These are phyloP conservation scores for Campopleginae sp. DNA, from an alignment of 2,888 invertebrate species.

Conservation along the genomic window DNA sequence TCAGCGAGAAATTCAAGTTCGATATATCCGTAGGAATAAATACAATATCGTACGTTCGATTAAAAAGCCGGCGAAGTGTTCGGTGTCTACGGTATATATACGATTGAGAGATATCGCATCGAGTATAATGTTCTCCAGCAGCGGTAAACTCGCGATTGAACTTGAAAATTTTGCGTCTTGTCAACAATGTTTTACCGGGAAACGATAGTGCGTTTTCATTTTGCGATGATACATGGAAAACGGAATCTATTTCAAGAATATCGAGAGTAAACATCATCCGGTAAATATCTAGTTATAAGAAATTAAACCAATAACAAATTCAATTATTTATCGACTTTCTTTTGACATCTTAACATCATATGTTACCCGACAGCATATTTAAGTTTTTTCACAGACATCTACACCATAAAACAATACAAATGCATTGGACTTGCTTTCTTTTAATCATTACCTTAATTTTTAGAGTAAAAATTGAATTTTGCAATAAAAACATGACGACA, in stretches of 20 bases:
- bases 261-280: slow-evolving; percentile 55
- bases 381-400: no score
- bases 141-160: slow-evolving; percentile 77
- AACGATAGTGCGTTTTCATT: slow-evolving; percentile 63
- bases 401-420: background rate
- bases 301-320: background rate
- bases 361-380: no score
- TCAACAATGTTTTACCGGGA: slow-evolving; percentile 13
- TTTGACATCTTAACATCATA: background rate
- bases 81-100: background rate
- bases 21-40: slow-evolving; percentile 77
- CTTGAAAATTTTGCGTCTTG: slow-evolving; percentile 17
- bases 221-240: slow-evolving; percentile 67
- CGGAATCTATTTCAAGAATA: slow-evolving; percentile 73
- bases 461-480: background rate
- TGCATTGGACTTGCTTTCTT: background rate
- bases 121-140: slow-evolving; percentile 60
- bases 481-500: background rate
- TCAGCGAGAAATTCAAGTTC: slow-evolving; percentile 82
- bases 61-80: slow-evolving; percentile 1
- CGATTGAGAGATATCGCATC: slow-evolving; percentile 74
- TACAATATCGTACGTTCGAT: slow-evolving; percentile 69
- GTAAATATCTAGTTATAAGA: slow-evolving; percentile 42
- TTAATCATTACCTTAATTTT: background rate
- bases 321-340: background rate